These are phyloP conservation scores for Lysandra bellargus DNA, from an alignment of 2,888 invertebrate species.

Conservation along the genomic window DNA sequence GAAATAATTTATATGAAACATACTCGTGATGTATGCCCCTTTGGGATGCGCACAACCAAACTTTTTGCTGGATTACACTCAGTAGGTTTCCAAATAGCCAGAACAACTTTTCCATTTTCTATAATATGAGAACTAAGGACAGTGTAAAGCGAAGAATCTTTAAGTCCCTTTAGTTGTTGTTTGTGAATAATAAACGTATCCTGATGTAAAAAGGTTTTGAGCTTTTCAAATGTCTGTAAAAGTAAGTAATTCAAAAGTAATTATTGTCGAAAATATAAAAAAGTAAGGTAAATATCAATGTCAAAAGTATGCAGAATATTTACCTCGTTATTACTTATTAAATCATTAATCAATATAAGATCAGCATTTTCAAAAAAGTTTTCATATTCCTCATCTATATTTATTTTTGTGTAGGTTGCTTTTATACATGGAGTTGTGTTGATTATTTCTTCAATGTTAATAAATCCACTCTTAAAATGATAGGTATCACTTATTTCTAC, in stretches of 20 bases:
- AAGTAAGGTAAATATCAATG: too few relatives aligned
- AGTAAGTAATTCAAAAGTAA: too few relatives aligned
- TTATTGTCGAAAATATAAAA: background rate
- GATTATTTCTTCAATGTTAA: background rate
- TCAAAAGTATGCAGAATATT: background rate
- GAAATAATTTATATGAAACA: slow-evolving; percentile 54
- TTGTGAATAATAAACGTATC: background rate
- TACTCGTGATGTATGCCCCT: slow-evolving; percentile 53
- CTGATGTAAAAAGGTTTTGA: background rate
- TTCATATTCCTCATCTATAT: background rate
- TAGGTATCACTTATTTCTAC: background rate
- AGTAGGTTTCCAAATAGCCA: background rate
- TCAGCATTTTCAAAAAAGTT: background rate
- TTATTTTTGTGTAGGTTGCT: background rate
- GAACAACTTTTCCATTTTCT: background rate
- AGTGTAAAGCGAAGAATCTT: background rate
- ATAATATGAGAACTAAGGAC: background rate
- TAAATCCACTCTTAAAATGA: background rate
- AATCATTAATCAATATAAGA: background rate
- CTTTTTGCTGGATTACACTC: background rate
- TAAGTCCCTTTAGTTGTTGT: background rate
- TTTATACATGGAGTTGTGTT: background rate
- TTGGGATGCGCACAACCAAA: slow-evolving; percentile 70
- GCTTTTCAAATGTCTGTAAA: background rate
- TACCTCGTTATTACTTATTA: background rate